phyloP scores from a whole-genome alignment of 2,888 invertebrate genomes.

The Athalia circularis region DNA sequence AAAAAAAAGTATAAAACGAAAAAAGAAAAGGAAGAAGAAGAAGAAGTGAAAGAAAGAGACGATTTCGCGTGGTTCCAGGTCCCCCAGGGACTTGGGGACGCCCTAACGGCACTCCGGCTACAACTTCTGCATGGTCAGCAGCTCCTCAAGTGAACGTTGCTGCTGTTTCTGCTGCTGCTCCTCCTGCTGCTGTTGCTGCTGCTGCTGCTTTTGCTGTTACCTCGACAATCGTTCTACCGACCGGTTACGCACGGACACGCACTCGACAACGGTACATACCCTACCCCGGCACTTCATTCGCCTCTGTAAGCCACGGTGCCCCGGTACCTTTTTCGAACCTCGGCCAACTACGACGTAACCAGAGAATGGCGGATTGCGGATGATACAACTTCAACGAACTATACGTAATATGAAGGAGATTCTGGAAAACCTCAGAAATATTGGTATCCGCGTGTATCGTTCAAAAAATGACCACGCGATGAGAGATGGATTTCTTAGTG shows the following conservation, averaged over 20 bases:
- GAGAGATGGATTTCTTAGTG: not conserved
- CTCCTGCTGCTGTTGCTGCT: too few relatives aligned
- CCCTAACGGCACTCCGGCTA: constrained; percentile 46
- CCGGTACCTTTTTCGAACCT: constrained; percentile 17
- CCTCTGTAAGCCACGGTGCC: not conserved
- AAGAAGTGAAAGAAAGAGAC: not conserved
- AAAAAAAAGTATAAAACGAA: constrained; percentile 36
- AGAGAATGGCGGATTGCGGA: not conserved
- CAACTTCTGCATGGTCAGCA: constrained; percentile 36
- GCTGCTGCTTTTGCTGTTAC: too few relatives aligned
- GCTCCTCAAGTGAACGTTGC: constrained; percentile 22
- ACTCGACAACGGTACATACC: constrained; percentile 44
- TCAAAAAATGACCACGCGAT: too few relatives aligned
- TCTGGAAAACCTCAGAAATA: too few relatives aligned
- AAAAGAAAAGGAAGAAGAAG: constrained; percentile 12
- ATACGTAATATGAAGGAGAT: too few relatives aligned
- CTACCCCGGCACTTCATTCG: constrained; percentile 18
- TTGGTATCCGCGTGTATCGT: not conserved
- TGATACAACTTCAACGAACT: too few relatives aligned
- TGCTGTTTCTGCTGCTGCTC: too few relatives aligned
- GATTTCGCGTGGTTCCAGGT: constrained; percentile 32
- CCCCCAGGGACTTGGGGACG: constrained; percentile 46
- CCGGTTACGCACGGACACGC: constrained; percentile 46
- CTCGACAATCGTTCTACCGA: not conserved
- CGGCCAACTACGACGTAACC: not conserved